These are phyloP conservation scores for Ciconia boyciana DNA, from an alignment of 2,113 vertebrate species.

Conservation along the genomic window DNA sequence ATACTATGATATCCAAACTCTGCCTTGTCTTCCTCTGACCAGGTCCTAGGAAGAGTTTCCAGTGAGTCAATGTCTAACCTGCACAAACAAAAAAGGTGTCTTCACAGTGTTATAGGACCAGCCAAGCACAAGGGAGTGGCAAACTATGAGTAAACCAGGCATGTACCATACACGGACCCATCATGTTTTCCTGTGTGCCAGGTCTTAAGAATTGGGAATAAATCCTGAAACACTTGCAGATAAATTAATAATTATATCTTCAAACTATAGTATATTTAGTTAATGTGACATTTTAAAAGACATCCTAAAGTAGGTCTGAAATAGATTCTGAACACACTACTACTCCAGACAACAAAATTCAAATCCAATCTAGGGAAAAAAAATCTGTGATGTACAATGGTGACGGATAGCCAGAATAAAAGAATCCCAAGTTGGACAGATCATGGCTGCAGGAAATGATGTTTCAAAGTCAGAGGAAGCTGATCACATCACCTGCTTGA, in stretches of 20 bases:
- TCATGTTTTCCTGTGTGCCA: background rate
- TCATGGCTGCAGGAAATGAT: background rate
- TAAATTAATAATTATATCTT: background rate
- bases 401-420: background rate
- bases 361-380: background rate
- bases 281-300: background rate
- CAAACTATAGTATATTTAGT: background rate
- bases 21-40: background rate
- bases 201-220: background rate
- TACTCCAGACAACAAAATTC: background rate
- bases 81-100: background rate
- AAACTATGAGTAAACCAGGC: background rate
- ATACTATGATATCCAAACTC: background rate
- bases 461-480: background rate
- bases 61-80: background rate
- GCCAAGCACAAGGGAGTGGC: background rate
- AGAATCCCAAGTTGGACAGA: background rate
- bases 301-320: background rate
- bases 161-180: fast-evolving
- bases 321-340: background rate
- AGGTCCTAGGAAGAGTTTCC: background rate
- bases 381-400: background rate
- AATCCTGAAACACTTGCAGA: background rate
- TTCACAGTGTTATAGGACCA: background rate
- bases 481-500: background rate